Evolutionary conservation across 2,888 invertebrate genomes (phyloP), one percentile per base, ranked within the genome.

Genomic region (Allygus modestus): DNA sequence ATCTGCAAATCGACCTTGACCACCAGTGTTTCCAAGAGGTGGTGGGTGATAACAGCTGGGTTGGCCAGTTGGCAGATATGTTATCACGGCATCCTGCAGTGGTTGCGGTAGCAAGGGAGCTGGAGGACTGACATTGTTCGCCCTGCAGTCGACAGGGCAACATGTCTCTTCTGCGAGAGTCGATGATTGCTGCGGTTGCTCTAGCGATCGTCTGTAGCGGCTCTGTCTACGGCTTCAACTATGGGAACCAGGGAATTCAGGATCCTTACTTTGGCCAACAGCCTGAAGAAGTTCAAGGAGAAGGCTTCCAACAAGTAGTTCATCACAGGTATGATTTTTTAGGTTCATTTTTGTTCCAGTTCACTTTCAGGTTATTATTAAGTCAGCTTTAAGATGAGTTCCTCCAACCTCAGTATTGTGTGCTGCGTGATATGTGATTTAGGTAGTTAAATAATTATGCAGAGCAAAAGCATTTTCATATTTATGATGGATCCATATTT

Each of bases 1-100:
- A n/a, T n/a, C n/a, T n/a, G n/a, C n/a, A n/a, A n/a, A n/a, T n/a
- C 28, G 65, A 65, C 65, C 65, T 65, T 65, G 65, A 54, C 54
- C 54, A 54, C 0, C 7, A 23, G 1, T 23, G 54, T 54, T 54
- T 54, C 54, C 23, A n/a, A 54, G 54, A 54, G 46, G n/a, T 46
- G 46, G 12, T 23, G 58, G 9, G 51, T 51, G 58, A 58, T 58
- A 58, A 23, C 58, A 65, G 31, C 65, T 0, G 58, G 28, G 2
- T 65, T 58, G 58, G 46, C 46, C 46, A 46, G 46, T 46, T 46
- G 46, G 46, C 46, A 46, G 46, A 46, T 54, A 54, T 54, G 54
- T 54, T 65, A 65, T 65, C 65, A 65, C 37, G n/a, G 37, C 51
- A 54, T 54, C 54, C 54, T 54, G 46, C 46, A 46, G 37, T 37